phyloP scores from a whole-genome alignment of 1,140 invertebrate genomes.

The Pogonomyrmex barbatus region DNA sequence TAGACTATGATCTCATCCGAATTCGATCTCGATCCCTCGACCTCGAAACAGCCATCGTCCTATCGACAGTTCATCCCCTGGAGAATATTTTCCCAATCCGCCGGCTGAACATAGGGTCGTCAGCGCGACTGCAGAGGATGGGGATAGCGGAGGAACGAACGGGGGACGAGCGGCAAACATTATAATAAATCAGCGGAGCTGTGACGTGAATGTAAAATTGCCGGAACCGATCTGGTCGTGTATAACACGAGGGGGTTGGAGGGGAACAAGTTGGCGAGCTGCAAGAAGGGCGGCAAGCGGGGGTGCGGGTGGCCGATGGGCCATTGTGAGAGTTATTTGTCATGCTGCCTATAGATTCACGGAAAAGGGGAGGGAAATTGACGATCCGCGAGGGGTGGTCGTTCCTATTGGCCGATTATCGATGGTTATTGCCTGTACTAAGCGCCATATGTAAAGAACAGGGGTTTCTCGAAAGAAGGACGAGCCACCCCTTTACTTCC shows the following conservation, averaged over 20 bases:
- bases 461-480: slow-evolving; percentile 36
- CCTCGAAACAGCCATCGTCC: slow-evolving; percentile 56
- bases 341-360: slow-evolving; percentile 82
- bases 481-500: slow-evolving; percentile 18
- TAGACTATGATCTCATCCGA: slow-evolving; percentile 60
- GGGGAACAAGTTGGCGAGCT: slow-evolving; percentile 72
- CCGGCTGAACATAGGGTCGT: slow-evolving; percentile 56
- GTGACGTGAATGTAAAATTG: slow-evolving; percentile 85
- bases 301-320: slow-evolving; percentile 74
- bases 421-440: slow-evolving; percentile 80
- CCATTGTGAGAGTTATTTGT: slow-evolving; percentile 86
- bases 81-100: slow-evolving; percentile 64
- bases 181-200: slow-evolving; percentile 84
- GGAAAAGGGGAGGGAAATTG: slow-evolving; percentile 71
- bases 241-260: slow-evolving; percentile 81
- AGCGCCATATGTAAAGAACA: slow-evolving; percentile 77
- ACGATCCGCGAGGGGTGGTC: slow-evolving; percentile 53
- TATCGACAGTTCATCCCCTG: slow-evolving; percentile 60
- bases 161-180: slow-evolving; percentile 78
- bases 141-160: slow-evolving; percentile 20
- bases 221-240: slow-evolving; percentile 85
- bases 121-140: slow-evolving; percentile 22
- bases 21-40: slow-evolving; percentile 59
- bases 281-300: slow-evolving; percentile 53
- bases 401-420: slow-evolving; percentile 82